Evolutionary conservation across 2,797 vertebrate species (phyloP), one percentile per base, ranked within the genome.

Genomic region (Podargus strigoides): DNA sequence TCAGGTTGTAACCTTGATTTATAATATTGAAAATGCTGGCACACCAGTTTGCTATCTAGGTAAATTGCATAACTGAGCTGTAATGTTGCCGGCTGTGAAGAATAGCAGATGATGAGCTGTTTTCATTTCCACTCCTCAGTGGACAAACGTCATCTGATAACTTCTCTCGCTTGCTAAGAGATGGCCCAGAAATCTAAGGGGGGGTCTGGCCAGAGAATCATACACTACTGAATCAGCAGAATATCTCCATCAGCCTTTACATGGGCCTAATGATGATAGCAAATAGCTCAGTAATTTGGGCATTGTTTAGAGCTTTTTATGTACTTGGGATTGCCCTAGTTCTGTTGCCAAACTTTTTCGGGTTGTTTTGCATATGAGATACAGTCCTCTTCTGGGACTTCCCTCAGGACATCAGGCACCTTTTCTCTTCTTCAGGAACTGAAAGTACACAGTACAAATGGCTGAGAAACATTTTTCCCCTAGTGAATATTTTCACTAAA

Each of bases 101-200:
- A 94, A 81, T 16, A 97, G 95, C 95, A 95, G 97, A 97, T 96
- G 89, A 96, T 95, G 76, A 94, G 66, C 21, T 87, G 69, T 92
- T 97, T 75, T 79, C 16, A 58, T 96, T 97, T 95, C 89, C 60
- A 59, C 46, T 95, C 93, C 84, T 73, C 3, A 5, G 74, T 63
- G 92, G 87, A 95, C 90, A 91, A 73, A 22, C 42, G 52, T 73
- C 5, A 73, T 76, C 59, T 93, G 95, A 85, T 95, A 94, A 79
- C 32, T 91, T 68, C 89, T 91, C 64, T 69, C 7, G 10, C 79
- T 93, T 60, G 90, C 92, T 93, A 52, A 75, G 68, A 80, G 96
- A 95, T 94, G 96, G 94, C 90, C 96, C 81, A 93, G 76, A 92
- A 79, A 52, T 94, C 88, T 14, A 96, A 90, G 92, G 88, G 93